These are phyloP conservation scores for Rhincodon typus DNA, from an alignment of 2,797 vertebrate species.

Conservation along the genomic window DNA sequence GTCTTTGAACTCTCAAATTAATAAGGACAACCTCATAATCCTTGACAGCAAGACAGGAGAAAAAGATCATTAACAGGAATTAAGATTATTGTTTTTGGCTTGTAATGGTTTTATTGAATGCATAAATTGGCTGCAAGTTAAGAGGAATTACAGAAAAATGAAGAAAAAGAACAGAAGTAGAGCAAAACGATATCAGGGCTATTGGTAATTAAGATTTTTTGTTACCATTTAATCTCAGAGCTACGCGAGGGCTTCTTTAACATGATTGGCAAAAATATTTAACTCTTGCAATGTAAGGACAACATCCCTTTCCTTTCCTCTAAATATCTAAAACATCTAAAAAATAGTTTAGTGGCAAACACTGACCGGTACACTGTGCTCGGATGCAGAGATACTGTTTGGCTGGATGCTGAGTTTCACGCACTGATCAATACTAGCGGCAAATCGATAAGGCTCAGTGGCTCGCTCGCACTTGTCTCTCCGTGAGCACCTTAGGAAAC, in stretches of 20 bases:
- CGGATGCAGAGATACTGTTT: slow-evolving; percentile 89
- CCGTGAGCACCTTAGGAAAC: slow-evolving; percentile 75
- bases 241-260: background rate
- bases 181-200: background rate
- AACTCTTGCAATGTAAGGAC: background rate
- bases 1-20: background rate
- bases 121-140: background rate
- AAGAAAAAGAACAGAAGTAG: background rate
- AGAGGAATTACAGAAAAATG: background rate
- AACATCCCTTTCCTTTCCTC: background rate
- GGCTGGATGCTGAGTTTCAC: slow-evolving; percentile 79
- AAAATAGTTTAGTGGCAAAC: background rate
- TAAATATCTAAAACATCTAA: background rate
- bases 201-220: background rate
- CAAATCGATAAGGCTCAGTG: slow-evolving; percentile 81
- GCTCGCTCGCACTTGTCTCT: slow-evolving; percentile 80
- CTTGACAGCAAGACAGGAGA: slow-evolving; percentile 34
- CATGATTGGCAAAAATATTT: background rate
- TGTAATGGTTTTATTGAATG: background rate
- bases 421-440: slow-evolving; percentile 75
- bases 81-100: background rate
- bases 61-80: slow-evolving; percentile 33
- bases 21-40: slow-evolving; percentile 32
- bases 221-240: background rate
- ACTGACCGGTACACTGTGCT: slow-evolving; percentile 81